Evolutionary conservation across 2,797 vertebrate genomes (phyloP), one percentile per base, ranked within the genome.

Genomic region (Gephyroberyx darwinii): DNA sequence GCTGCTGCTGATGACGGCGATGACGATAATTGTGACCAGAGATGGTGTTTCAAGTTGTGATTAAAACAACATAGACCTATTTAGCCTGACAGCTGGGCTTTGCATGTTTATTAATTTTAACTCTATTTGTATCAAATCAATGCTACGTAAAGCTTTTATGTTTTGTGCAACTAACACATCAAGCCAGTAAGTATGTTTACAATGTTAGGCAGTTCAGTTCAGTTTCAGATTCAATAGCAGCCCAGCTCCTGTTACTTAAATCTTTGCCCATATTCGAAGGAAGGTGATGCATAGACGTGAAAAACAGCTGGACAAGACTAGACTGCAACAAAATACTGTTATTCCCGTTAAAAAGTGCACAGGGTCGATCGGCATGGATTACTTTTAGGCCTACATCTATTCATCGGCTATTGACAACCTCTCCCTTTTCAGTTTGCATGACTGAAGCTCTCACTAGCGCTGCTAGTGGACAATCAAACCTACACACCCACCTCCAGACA

Each of bases 391-490:
- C 90, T 92, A 81, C 92, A 95, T 95, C 93, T 89, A 93, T 94
- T 93, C 92, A 91, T 94, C 93, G 92, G 87, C 91, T 93, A 91
- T 93, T 94, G 89, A 94, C 94, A 93, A 92, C 84, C 91, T 93
- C 92, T 90, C 94, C 93, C 91, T 94, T 92, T 68, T 73, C 91
- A 81, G 91, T 87, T 80, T 85, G 90, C 89, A 88, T 71, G 83
- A 93, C 90, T 84, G 83, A 82, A 89, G 92, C 90, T 95, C 95
- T 96, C 96, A 93, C 94, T 95, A 95, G 96, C 96, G 96, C 96
- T 95, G 93, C 95, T 90, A 92, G 96, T 96, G 96, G 96, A 94
- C 94, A 94, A 92, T 93, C 96, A 94, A 82, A 94, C 94, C 88
- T 84, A 92, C 93, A 93, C 94, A 95, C 93, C 93, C 94, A 93